A percentile compares a stretch with the other conserved stretches of the same genome.
These are phyloP conservation scores for Fringilla coelebs DNA, from an alignment of 2,797 vertebrate species.

Conservation along the genomic window DNA sequence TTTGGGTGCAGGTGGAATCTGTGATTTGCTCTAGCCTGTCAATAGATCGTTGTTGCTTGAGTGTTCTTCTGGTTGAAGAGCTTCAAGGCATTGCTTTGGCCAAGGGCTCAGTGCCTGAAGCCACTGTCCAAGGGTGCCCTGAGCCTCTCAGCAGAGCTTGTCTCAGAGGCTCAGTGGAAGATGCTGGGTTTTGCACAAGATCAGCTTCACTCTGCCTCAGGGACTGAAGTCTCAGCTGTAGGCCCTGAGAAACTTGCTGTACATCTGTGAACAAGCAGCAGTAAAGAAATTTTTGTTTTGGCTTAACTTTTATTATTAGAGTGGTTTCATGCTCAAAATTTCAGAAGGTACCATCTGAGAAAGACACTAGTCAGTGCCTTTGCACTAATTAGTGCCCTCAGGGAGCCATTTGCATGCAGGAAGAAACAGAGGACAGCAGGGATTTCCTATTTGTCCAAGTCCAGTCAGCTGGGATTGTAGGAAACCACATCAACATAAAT, in stretches of 20 bases:
- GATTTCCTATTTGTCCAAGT: neutral
- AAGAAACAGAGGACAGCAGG: neutral
- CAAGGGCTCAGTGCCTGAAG: neutral
- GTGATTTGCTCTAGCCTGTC: neutral
- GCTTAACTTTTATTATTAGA: neutral
- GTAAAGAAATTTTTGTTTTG: neutral
- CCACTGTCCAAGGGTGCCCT: neutral
- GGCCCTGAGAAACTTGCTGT: neutral
- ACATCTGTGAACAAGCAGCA: neutral
- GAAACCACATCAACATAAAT: neutral
- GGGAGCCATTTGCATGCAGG: neutral
- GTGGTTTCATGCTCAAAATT: neutral
- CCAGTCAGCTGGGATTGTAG: neutral
- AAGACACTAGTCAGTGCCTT: neutral
- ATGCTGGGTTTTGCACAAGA: neutral
- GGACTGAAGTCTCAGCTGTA: neutral
- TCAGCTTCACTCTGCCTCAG: neutral
- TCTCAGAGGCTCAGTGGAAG: neutral
- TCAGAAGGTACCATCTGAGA: neutral
- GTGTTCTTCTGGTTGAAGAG: neutral
- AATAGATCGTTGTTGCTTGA: neutral
- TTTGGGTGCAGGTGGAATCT: neutral
- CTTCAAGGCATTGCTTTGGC: neutral
- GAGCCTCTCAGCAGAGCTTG: neutral
- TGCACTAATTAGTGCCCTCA: neutral